Evolutionary conservation across 2,113 vertebrate genomes (phyloP), one percentile per base, ranked within the genome.

Genomic region (Corynorhinus townsendii): DNA sequence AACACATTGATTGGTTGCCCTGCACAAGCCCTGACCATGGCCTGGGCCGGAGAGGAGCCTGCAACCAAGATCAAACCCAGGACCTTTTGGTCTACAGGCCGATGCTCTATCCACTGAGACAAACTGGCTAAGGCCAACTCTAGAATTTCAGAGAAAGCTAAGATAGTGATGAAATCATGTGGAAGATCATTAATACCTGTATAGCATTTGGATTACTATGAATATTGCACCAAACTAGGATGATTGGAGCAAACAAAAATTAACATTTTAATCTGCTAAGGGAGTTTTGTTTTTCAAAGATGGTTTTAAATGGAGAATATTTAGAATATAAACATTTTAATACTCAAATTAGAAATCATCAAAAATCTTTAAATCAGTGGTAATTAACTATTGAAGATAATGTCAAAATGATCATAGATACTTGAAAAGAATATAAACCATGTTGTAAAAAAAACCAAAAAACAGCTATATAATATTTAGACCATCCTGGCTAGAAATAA

Each of bases 61-160:
- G 56, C 56, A 59, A 59, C 56, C 9, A 9, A 59, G 56, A 24
- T 59, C 22, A 26, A 59, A 59, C 56, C 22, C 56, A 59, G 56
- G 56, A 59, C 56, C 56, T 22, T 59, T 59, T 59, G 22, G 56
- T 59, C 56, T 10, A 59, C 4, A 59, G 56, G 56, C 56, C 3
- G 19, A 59, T 1, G 3, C 56, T 59, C 22, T 59, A 10, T 26
- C 56, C 56, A 59, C 56, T 59, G 22, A 59, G 22, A 59, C 56
- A 59, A 11, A 9, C 20, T 56, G 56, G 22, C 56, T 59, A 24
- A 59, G 56, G 9, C 22, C 1, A 9, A 59, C 22, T 59, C 22
- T 24, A 59, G 56, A 59, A n/a, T 59, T 95, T 96, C 47, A 68
- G 83, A 90, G 47, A 86, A 96, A 62, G 38, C 95, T 75, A 75